phyloP scores from a whole-genome alignment of 1,140 invertebrate species.

The Drosophila parvula region DNA sequence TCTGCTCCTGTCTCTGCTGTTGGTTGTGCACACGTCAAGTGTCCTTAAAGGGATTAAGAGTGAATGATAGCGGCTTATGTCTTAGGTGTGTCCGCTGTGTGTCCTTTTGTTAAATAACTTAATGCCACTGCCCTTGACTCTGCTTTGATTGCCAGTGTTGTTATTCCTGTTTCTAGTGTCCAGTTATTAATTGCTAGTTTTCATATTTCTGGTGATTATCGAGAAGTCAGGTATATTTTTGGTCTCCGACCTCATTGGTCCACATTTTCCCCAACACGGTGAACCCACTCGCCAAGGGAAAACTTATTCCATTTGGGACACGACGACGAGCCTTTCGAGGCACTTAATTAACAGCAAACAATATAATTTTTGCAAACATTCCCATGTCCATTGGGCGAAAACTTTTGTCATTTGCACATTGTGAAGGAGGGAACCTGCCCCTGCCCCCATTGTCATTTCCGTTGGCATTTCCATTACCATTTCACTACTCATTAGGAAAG shows the following conservation, averaged over 20 bases:
- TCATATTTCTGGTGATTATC: background rate
- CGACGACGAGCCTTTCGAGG: background rate
- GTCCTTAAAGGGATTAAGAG: constrained; percentile 81
- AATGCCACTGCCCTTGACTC: constrained; percentile 16
- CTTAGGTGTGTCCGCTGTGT: constrained; percentile 69
- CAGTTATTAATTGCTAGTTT: constrained; percentile 16
- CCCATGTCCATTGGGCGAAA: constrained; percentile 39
- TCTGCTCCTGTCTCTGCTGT: constrained; percentile 25
- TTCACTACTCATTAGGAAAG: constrained; percentile 75
- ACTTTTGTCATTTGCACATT: constrained; percentile 78
- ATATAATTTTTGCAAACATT: constrained; percentile 47
- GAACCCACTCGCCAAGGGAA: constrained; percentile 10
- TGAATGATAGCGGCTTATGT: constrained; percentile 82
- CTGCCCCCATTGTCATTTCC: background rate
- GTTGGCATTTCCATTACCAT: constrained; percentile 10
- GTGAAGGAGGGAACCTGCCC: background rate
- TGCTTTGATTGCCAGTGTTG: constrained; percentile 9
- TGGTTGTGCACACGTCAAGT: constrained; percentile 69
- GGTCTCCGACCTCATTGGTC: constrained; percentile 5
- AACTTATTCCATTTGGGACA: constrained; percentile 33
- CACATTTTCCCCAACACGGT: background rate
- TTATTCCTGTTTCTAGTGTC: constrained; percentile 4
- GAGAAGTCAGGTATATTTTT: background rate
- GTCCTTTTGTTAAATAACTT: constrained; percentile 63
- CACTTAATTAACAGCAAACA: constrained; percentile 55